These are phyloP conservation scores for Adelges cooleyi DNA, from an alignment of 1,140 invertebrate species.

Conservation along the genomic window DNA sequence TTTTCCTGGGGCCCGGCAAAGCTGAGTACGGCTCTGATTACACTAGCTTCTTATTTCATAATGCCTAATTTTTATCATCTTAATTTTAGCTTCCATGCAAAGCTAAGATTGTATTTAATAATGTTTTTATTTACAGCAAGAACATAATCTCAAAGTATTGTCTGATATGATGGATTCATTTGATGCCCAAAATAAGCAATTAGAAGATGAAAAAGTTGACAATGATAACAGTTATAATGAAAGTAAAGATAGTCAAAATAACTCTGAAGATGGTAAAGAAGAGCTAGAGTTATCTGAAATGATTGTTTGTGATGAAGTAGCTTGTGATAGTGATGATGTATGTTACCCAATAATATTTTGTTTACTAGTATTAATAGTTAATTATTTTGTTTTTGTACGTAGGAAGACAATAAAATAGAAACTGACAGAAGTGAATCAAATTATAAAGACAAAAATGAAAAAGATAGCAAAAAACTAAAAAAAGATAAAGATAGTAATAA, in stretches of 20 bases:
- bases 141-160: too few relatives aligned
- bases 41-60: too few relatives aligned
- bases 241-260: slow-evolving; percentile 5
- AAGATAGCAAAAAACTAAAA: background rate
- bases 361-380: background rate
- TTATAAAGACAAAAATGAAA: slow-evolving; percentile 15
- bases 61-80: too few relatives aligned
- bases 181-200: background rate
- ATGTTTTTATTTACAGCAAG: too few relatives aligned
- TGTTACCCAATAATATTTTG: background rate
- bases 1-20: too few relatives aligned
- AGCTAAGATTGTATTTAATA: too few relatives aligned
- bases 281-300: slow-evolving; percentile 21
- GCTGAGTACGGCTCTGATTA: too few relatives aligned
- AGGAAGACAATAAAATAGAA: slow-evolving; percentile 17
- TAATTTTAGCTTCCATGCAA: too few relatives aligned
- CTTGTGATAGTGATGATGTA: slow-evolving; percentile 23
- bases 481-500: slow-evolving; percentile 21
- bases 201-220: background rate
- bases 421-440: background rate
- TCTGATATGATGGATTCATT: background rate
- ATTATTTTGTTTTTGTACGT: background rate
- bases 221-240: background rate
- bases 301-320: slow-evolving; percentile 25
- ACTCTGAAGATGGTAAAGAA: slow-evolving; percentile 25